Conservation (phyloP, 2,888 invertebrate genomes). For the Cenopis cana region DNA sequence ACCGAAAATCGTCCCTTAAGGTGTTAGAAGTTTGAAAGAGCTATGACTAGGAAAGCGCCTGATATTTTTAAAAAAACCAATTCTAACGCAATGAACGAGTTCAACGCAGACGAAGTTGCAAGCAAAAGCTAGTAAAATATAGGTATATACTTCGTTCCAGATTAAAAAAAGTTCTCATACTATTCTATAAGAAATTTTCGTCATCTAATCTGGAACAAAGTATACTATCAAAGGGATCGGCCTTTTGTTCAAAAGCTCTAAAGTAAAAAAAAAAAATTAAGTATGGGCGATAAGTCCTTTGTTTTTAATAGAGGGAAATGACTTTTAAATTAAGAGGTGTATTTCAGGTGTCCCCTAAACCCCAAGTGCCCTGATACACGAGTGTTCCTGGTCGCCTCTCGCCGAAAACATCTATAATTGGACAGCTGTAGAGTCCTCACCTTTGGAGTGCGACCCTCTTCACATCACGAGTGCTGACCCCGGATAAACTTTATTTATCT, state of each 20-base stretch:
- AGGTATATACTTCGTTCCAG: too few relatives aligned
- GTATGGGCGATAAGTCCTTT: conserved; percentile 17
- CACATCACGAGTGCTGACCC: conserved; percentile 63
- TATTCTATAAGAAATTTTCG: too few relatives aligned
- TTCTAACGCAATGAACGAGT: too few relatives aligned
- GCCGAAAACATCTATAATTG: conserved; percentile 76
- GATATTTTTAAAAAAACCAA: too few relatives aligned
- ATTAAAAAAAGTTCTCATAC: too few relatives aligned
- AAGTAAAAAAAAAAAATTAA: conserved; percentile 20
- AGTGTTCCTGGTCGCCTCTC: conserved; percentile 63
- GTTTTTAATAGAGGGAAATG: conserved; percentile 34
- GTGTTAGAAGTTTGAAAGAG: too few relatives aligned
- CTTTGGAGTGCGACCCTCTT: conserved; percentile 75
- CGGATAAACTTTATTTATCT: conserved; percentile 61
- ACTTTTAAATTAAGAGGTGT: conserved; percentile 35
- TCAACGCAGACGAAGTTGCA: too few relatives aligned
- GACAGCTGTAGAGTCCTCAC: conserved; percentile 71
- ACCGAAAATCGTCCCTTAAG: too few relatives aligned
- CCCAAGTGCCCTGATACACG: conserved; percentile 57
- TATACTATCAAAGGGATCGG: not conserved
- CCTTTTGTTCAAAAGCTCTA: conserved; percentile 2
- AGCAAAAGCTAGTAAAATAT: too few relatives aligned
- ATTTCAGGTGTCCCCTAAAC: conserved; percentile 47
- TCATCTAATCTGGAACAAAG: too few relatives aligned
- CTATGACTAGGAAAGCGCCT: too few relatives aligned